Evolutionary conservation across 2,113 vertebrate genomes (phyloP).

Genomic region (Vicugna pacos): DNA sequence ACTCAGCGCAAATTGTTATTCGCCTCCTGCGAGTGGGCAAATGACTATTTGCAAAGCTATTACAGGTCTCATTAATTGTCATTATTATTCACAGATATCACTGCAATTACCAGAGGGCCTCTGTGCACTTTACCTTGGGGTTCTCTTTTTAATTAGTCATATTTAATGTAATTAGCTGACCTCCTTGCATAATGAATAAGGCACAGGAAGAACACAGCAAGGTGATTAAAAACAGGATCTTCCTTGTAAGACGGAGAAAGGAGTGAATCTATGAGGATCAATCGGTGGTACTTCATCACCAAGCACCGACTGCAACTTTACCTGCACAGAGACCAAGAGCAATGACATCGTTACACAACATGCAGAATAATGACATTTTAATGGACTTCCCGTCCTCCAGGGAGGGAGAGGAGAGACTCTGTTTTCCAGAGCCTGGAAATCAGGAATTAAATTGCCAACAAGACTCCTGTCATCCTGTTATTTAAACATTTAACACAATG

Average conservation of each 20-base stretch:
- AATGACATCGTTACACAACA: not conserved
- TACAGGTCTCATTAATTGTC: slow-evolving; percentile 77
- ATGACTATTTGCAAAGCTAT: slow-evolving; percentile 74
- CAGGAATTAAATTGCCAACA: slow-evolving; percentile 73
- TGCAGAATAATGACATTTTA: slow-evolving; percentile 72
- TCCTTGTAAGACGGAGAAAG: not conserved
- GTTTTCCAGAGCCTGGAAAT: slow-evolving; percentile 46
- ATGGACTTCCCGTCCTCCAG: slow-evolving; percentile 71
- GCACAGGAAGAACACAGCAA: not conserved
- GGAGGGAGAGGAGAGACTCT: not conserved
- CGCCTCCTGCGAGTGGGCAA: slow-evolving; percentile 59
- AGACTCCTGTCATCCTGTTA: slow-evolving; percentile 63
- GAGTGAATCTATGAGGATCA: slow-evolving; percentile 46
- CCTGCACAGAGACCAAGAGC: slow-evolving; percentile 57
- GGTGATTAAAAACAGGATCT: slow-evolving; percentile 68
- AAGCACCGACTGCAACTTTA: slow-evolving; percentile 39
- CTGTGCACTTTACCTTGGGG: slow-evolving; percentile 41
- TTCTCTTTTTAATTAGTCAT: slow-evolving; percentile 77
- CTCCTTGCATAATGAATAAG: slow-evolving; percentile 74
- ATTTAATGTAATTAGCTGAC: slow-evolving; percentile 67
- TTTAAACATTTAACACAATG: slow-evolving; percentile 74
- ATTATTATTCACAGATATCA: slow-evolving; percentile 73
- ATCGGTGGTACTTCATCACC: slow-evolving; percentile 68
- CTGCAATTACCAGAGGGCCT: slow-evolving; percentile 67
- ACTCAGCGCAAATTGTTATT: slow-evolving; percentile 49